A percentile compares a stretch with the other conserved stretches of the same genome.
Evolutionary conservation across 1,140 invertebrate species (phyloP).

Genomic region (Drosophila virilis): DNA sequence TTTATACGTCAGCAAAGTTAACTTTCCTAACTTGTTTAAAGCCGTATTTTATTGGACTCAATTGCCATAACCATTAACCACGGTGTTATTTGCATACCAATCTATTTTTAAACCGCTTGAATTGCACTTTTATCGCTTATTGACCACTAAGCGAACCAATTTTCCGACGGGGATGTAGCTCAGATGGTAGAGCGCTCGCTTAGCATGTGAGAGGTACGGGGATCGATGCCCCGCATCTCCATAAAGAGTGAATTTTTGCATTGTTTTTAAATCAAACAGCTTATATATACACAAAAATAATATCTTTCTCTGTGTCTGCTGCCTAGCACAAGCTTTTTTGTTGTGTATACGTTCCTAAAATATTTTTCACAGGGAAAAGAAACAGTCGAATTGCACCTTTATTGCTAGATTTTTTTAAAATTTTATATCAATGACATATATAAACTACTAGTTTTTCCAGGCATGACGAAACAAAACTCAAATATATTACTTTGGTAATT

Average conservation of each 20-base stretch:
- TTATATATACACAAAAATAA: no score
- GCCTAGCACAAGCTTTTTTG: no score
- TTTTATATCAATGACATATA: no score
- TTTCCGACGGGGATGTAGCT: slow-evolving; percentile 86
- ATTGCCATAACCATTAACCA: slow-evolving; percentile 13
- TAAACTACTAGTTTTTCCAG: no score
- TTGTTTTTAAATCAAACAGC: no score
- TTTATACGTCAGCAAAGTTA: background rate
- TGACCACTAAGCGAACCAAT: background rate
- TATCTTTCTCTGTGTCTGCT: no score
- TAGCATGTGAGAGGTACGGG: slow-evolving; percentile 93
- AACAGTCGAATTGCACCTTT: no score
- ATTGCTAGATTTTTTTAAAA: no score
- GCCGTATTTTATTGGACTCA: background rate
- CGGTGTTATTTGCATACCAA: slow-evolving; percentile 8
- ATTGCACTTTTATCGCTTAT: background rate
- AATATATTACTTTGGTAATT: no score
- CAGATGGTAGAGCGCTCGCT: slow-evolving; percentile 94
- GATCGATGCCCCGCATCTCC: slow-evolving; percentile 91
- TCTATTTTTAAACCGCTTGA: slow-evolving; percentile 4
- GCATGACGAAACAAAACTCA: no score
- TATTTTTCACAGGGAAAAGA: no score
- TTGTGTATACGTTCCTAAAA: no score
- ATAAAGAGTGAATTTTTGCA: background rate
- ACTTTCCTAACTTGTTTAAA: background rate